Evolutionary conservation across 2,797 vertebrate species (phyloP).

Genomic region (Rhinophrynus dorsalis): DNA sequence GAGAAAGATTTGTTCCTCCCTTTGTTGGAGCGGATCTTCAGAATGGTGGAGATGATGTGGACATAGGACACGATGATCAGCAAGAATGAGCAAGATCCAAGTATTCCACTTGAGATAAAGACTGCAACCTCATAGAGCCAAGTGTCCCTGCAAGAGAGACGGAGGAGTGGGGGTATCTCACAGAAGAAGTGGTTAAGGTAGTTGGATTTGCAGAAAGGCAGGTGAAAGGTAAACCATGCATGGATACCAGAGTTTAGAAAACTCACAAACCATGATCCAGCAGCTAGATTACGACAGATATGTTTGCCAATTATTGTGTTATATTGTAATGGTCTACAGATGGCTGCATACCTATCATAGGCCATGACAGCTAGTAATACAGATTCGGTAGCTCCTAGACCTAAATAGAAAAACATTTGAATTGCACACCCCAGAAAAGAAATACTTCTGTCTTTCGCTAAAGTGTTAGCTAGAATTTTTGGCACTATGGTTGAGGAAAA

Average conservation of each 20-base stretch:
- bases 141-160: constrained; percentile 10
- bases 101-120: neutral
- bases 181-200: constrained; percentile 8
- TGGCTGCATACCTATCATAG: constrained; percentile 16
- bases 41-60: constrained; percentile 7
- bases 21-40: constrained; percentile 11
- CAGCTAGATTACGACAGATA: neutral
- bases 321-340: constrained; percentile 13
- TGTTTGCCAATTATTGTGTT: neutral
- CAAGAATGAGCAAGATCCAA: neutral
- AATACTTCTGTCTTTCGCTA: constrained; percentile 6
- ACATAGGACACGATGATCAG: constrained; percentile 9
- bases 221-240: neutral
- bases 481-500: constrained; percentile 18
- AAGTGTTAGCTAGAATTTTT: neutral
- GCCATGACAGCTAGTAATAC: constrained; percentile 10
- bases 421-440: constrained; percentile 7
- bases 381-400: constrained; percentile 9
- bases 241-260: constrained; percentile 1
- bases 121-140: neutral
- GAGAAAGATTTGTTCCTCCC: constrained; percentile 9
- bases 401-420: constrained; percentile 16
- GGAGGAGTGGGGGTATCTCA: constrained; percentile 4
- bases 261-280: neutral
- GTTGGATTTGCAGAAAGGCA: constrained; percentile 3